Conservation (phyloP, 1,140 invertebrate species). For the Drosophila azteca region DNA sequence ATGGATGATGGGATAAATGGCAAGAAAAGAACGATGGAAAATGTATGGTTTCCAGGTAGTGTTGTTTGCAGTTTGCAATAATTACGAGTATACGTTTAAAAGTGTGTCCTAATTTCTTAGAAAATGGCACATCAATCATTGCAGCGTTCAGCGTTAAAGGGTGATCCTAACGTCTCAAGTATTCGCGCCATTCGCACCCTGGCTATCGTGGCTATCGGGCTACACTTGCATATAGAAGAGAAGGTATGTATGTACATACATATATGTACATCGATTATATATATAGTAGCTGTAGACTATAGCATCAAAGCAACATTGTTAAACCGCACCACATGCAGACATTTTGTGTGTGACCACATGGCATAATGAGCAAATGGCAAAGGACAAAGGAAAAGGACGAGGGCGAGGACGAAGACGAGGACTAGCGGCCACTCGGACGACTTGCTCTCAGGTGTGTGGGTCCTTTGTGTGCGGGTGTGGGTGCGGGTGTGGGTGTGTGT, state of each 20-base stretch:
- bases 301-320: slow-evolving; percentile 60
- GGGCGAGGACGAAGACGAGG: slow-evolving; percentile 31
- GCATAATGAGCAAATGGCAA: slow-evolving; percentile 60
- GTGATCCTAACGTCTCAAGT: no score
- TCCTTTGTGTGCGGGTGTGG: slow-evolving; percentile 3
- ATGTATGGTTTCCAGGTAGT: not conserved
- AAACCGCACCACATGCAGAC: slow-evolving; percentile 47
- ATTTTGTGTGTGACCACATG: slow-evolving; percentile 74
- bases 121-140: no score
- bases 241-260: not conserved
- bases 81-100: no score
- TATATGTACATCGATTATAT: not conserved
- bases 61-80: no score
- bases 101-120: no score
- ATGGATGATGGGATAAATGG: no score
- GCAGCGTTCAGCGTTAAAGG: no score
- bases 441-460: slow-evolving; percentile 24
- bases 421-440: slow-evolving; percentile 18
- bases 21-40: no score
- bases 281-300: slow-evolving; percentile 14
- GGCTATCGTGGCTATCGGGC: not conserved
- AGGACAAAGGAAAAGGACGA: slow-evolving; percentile 33
- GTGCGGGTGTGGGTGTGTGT: not conserved
- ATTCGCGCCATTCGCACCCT: no score
- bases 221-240: slow-evolving; percentile 3